phyloP scores from a whole-genome alignment of 2,888 invertebrate species.

The Amblyteles armatorius region DNA sequence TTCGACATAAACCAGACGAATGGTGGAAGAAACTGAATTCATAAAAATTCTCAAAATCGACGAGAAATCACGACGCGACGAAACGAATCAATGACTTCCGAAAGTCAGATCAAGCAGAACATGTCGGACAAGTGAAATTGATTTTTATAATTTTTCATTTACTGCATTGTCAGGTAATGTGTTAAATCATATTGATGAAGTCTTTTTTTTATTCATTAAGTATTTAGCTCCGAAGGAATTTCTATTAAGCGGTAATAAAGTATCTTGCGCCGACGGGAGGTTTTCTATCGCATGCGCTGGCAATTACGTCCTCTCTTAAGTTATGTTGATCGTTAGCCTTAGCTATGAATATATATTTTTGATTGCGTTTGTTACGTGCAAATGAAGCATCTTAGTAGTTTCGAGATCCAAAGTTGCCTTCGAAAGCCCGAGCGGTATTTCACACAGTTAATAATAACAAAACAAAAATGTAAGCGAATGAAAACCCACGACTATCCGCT shows the following conservation, averaged over 20 bases:
- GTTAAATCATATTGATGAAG: constrained; percentile 1
- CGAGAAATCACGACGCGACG: background rate
- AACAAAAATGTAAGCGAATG: background rate
- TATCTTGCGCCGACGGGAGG: constrained; percentile 19
- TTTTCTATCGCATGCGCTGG: constrained; percentile 25
- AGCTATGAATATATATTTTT: constrained; percentile 21
- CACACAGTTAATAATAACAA: constrained; percentile 25
- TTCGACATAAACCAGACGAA: constrained; percentile 42
- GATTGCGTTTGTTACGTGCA: constrained; percentile 41
- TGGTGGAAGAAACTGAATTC: background rate
- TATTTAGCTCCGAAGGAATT: constrained; percentile 11
- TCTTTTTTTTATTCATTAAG: constrained; percentile 19
- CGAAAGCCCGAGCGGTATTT: constrained; percentile 21
- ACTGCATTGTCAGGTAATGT: background rate
- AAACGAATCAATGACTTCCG: constrained; percentile 7
- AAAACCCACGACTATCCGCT: constrained; percentile 19
- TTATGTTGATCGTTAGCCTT: constrained; percentile 36
- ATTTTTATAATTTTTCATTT: constrained; percentile 7
- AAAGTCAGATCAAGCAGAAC: background rate
- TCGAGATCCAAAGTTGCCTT: constrained; percentile 54
- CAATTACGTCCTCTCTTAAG: constrained; percentile 12
- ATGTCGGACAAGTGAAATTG: constrained; percentile 5
- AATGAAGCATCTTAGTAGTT: constrained; percentile 28
- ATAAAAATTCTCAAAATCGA: constrained; percentile 14
- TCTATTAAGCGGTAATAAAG: constrained; percentile 29